Conservation (phyloP, 1,140 invertebrate species). For the Cryptotermes secundus region DNA sequence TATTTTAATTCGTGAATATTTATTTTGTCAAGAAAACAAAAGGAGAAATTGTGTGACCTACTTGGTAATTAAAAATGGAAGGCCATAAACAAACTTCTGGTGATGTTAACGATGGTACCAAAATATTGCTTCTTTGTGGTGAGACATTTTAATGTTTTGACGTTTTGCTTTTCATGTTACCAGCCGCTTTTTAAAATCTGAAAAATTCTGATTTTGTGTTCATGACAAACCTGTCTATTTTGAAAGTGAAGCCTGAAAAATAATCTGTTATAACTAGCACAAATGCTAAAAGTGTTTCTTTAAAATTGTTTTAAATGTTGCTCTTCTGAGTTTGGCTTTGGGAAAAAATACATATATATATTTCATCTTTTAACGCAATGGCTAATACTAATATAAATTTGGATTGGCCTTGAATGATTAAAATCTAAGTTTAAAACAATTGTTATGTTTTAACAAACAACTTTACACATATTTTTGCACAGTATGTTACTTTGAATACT, state of each 20-base stretch:
- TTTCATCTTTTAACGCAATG: not conserved
- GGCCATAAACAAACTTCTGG: too few species aligned
- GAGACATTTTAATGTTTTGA: conserved; percentile 2
- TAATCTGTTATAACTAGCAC: not conserved
- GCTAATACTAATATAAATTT: conserved; percentile 19
- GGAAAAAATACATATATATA: not conserved
- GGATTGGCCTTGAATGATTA: not conserved
- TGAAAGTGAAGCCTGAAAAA: not conserved
- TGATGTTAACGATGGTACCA: not conserved
- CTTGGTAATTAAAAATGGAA: too few species aligned
- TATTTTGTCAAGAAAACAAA: too few species aligned
- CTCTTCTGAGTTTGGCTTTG: not conserved
- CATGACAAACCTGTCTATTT: not conserved
- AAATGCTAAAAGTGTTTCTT: not conserved
- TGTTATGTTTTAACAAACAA: not conserved
- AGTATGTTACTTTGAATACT: not conserved
- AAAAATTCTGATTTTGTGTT: not conserved
- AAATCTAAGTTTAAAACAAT: not conserved
- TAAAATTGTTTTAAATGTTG: conserved; percentile 9
- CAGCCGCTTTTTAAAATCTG: not conserved
- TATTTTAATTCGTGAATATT: not conserved
- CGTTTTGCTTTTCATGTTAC: conserved; percentile 7
- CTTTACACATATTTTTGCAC: not conserved
- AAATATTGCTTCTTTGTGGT: conserved; percentile 9
- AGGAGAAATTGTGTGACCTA: too few species aligned